These are phyloP conservation scores for Loripinus fragilis DNA, from an alignment of 2,888 invertebrate genomes.

Conservation along the genomic window DNA sequence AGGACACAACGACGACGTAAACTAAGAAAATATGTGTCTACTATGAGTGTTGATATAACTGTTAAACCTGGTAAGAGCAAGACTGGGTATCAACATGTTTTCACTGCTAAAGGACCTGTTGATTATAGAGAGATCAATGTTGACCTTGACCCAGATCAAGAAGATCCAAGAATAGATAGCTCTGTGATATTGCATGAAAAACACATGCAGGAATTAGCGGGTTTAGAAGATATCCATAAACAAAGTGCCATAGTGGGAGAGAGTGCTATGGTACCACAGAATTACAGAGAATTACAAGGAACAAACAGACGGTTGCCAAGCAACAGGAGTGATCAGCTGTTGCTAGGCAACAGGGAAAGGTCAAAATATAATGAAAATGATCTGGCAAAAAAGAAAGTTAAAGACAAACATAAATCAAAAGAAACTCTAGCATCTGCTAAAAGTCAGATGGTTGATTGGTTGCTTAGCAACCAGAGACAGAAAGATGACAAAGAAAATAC, in stretches of 20 bases:
- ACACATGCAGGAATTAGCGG: not conserved
- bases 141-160: conserved; percentile 33
- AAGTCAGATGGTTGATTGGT: conserved; percentile 54
- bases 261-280: not conserved
- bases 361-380: not conserved
- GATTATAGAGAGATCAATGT: conserved; percentile 16
- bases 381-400: not conserved
- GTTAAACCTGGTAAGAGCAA: not conserved
- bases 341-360: conserved; percentile 5
- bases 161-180: not conserved
- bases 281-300: no score
- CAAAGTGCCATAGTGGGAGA: not conserved
- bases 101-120: conserved; percentile 23
- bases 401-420: conserved; percentile 34
- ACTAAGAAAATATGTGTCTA: conserved; percentile 10
- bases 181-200: not conserved
- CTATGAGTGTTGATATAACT: conserved; percentile 13
- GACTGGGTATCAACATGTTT: not conserved
- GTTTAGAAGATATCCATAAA: not conserved
- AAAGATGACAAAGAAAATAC: conserved; percentile 2
- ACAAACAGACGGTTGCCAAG: not conserved
- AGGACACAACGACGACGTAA: not conserved
- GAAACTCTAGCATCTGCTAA: conserved; percentile 43
- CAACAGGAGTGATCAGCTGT: not conserved
- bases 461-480: conserved; percentile 38